Evolutionary conservation across 2,113 vertebrate species (phyloP), one percentile per base, ranked within the genome.

Genomic region (Elanoides forficatus): DNA sequence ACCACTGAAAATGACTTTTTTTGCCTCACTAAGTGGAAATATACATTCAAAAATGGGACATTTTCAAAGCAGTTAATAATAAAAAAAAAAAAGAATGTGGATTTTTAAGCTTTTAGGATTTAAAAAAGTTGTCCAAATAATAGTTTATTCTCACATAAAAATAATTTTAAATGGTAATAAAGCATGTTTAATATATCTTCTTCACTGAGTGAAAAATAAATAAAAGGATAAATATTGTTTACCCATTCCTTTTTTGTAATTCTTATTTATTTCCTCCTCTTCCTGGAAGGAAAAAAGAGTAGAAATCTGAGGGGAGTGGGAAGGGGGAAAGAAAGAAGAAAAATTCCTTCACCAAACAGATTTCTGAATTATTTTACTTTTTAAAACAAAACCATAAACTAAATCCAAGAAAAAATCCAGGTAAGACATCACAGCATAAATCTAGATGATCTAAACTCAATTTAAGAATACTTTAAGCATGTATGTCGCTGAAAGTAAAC

Each of bases 31-130:
- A 48, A 86, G 17, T 63, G 3, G 32, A 83, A 83, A n/a, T 72
- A 42, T 9, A 42, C 14, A 63, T 81, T 81, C 12, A 67, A 25
- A 83, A 65, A 19, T 27, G 20, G 13, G 7, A 27, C 5, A 47
- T 48, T 72, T 48, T 45, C 22, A 72, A 80, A 83, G 5, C 1
- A 20, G 4, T 22, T 34, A 58, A 73, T 36, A 25, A 26, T 14
- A 48, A 40, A 26, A n/a, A 10, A n/a, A 10, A 47, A 42, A 10
- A 36, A 1, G 1, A 56, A 50, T 9, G 2, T 27, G 3, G 6
- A 11, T 40, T 80, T 82, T 67, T 22, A 27, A 45, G 5, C 7
- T 66, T 70, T 74, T n/a, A 47, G 42, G 47, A 16, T 43, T 59
- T 48, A 52, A 4, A 19, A 27, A 79, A 30, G 3, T 25, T 66